phyloP scores from a whole-genome alignment of 2,797 vertebrate genomes.

The Hydrolagus colliei region DNA sequence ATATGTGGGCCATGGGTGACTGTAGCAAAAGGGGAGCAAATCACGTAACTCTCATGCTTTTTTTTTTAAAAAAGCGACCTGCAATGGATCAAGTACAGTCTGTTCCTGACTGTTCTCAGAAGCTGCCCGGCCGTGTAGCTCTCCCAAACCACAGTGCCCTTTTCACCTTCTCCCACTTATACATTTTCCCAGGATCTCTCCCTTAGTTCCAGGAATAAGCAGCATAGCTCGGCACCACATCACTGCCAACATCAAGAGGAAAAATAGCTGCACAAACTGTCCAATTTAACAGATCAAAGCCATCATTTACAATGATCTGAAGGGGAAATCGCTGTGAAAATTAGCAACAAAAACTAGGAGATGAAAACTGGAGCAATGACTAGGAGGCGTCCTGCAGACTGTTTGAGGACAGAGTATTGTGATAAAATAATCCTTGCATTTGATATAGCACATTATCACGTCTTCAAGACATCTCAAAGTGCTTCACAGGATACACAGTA shows the following conservation, averaged over 20 bases:
- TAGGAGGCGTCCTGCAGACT: neutral
- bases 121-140: neutral
- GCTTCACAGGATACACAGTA: too few species aligned
- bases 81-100: constrained; percentile 18
- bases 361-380: constrained; percentile 1
- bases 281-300: constrained; percentile 1
- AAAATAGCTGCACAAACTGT: neutral
- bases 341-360: neutral
- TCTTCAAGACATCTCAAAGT: too few species aligned
- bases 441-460: neutral
- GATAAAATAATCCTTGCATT: neutral
- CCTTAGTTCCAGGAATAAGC: neutral
- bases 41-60: neutral
- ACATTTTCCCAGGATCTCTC: neutral
- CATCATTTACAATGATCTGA: neutral
- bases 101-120: constrained; percentile 9
- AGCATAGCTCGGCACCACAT: neutral
- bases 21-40: neutral
- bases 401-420: neutral
- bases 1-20: too few species aligned
- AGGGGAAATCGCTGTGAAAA: neutral
- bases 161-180: constrained; percentile 10
- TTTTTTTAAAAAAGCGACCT: neutral
- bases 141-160: neutral
- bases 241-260: constrained; percentile 10